Percentiles rank a stretch among this genome's conserved stretches.
Evolutionary conservation across 92 coral and sea anemone species (phyloP).

Genomic region (Metridium senile): DNA sequence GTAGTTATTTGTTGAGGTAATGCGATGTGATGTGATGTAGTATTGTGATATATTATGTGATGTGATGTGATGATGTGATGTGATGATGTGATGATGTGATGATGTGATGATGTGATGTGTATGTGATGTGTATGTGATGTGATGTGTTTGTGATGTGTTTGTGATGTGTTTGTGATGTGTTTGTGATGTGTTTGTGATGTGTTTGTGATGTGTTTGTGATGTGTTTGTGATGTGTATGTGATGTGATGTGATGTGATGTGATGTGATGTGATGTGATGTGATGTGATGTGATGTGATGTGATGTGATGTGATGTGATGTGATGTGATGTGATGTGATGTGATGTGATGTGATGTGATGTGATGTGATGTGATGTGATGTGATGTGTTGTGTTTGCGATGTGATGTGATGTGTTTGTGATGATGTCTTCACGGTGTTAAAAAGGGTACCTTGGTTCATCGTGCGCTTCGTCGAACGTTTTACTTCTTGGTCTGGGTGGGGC

Average conservation of each 20-base stretch:
- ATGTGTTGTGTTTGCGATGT: not conserved
- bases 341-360: not conserved
- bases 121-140: not conserved
- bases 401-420: not conserved
- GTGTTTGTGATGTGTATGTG: not conserved
- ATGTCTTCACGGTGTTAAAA: too few relatives aligned
- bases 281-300: not conserved
- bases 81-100: not conserved
- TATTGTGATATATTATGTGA: not conserved
- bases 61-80: not conserved
- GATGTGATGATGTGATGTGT: not conserved
- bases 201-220: not conserved
- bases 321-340: not conserved
- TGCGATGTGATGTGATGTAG: not conserved
- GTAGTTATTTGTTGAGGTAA: not conserved
- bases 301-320: not conserved
- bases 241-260: not conserved
- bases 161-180: not conserved
- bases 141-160: not conserved
- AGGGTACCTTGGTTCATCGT: too few relatives aligned
- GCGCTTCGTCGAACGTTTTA: conserved; percentile 23
- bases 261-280: not conserved
- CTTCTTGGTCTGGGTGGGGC: conserved; percentile 28
- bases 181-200: not conserved
- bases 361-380: not conserved